Percentiles rank a stretch among this genome's conserved stretches.
phyloP scores from a whole-genome alignment of 1,140 invertebrate genomes.

The Carposina sasakii region DNA sequence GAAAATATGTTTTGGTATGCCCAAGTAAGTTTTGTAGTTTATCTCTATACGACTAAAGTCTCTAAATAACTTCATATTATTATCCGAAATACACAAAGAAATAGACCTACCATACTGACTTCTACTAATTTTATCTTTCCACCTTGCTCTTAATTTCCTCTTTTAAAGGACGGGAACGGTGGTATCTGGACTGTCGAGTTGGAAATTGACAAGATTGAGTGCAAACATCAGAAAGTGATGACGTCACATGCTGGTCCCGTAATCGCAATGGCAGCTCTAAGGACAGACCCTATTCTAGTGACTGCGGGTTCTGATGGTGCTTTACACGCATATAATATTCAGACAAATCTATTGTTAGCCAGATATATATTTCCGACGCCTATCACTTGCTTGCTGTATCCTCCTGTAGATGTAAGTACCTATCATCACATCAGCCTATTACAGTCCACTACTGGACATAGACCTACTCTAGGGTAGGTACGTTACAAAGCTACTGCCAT shows the following conservation, averaged over 20 bases:
- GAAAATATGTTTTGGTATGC: conserved; percentile 78
- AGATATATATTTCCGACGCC: conserved; percentile 75
- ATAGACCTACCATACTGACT: too few species aligned
- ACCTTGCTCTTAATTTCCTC: too few species aligned
- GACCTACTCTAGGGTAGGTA: too few species aligned
- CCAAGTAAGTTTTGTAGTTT: conserved; percentile 78
- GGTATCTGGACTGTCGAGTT: conserved; percentile 87
- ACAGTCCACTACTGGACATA: too few species aligned
- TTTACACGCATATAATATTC: conserved; percentile 82
- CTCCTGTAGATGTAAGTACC: conserved; percentile 76
- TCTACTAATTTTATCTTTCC: too few species aligned
- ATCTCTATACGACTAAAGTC: too few species aligned
- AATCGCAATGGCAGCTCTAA: conserved; percentile 77
- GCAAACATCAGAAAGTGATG: conserved; percentile 75
- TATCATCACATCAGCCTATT: too few species aligned
- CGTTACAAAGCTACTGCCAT: too few species aligned
- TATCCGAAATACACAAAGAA: too few species aligned
- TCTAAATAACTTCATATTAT: too few species aligned
- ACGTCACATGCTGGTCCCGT: conserved; percentile 84
- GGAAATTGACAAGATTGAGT: conserved; percentile 74
- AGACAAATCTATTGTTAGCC: conserved; percentile 73
- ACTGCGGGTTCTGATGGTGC: conserved; percentile 80
- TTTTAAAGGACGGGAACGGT: conserved; percentile 85
- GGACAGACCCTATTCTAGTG: conserved; percentile 78
- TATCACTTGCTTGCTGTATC: conserved; percentile 81